Conservation (phyloP, 1,140 invertebrate species). For the Bombus confusus region DNA sequence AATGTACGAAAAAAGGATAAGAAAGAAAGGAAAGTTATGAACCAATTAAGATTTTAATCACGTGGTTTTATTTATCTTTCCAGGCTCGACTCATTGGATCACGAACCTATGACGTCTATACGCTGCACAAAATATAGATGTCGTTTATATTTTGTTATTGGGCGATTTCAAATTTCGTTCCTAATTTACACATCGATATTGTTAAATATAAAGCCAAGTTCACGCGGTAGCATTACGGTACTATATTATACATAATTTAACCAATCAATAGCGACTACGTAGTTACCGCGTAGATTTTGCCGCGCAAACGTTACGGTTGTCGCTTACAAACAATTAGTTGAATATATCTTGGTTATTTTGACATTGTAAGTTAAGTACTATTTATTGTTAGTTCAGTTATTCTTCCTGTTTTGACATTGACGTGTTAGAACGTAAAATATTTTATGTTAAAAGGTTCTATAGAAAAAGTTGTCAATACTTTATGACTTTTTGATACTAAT, state of each 20-base stretch:
- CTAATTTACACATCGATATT: not conserved
- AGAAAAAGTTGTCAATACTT: not conserved
- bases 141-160: no score
- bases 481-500: not conserved
- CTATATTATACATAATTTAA: slow-evolving; percentile 24
- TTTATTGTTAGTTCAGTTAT: not conserved
- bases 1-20: not conserved
- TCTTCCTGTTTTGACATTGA: not conserved
- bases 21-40: not conserved
- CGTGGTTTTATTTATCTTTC: no score
- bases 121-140: no score
- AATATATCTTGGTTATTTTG: slow-evolving; percentile 19
- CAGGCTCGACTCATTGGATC: no score
- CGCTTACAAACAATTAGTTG: slow-evolving; percentile 30
- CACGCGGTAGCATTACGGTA: not conserved
- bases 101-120: no score
- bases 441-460: not conserved
- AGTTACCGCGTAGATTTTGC: slow-evolving; percentile 57
- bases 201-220: not conserved
- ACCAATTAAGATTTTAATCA: no score
- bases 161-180: not conserved
- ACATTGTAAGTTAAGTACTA: not conserved
- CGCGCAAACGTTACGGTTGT: slow-evolving; percentile 48
- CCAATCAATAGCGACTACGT: slow-evolving; percentile 45
- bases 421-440: not conserved